Evolutionary conservation across 2,888 invertebrate species (phyloP).

Genomic region (Tetranychus truncatus): DNA sequence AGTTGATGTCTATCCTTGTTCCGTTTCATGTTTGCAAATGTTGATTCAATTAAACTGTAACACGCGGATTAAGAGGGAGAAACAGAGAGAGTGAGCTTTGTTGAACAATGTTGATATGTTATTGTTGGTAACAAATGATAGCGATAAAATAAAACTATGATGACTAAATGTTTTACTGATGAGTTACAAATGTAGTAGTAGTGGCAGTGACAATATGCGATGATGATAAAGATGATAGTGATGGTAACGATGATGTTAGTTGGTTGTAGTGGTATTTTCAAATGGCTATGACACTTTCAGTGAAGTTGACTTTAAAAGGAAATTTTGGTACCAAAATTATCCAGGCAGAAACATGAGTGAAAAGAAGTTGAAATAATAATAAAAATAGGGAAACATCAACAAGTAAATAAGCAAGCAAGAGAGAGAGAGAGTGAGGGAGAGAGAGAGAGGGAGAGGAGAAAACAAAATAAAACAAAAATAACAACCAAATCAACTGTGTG

Average conservation of each 20-base stretch:
- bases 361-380: conserved; percentile 7
- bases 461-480: background rate
- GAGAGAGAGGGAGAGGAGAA: background rate
- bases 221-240: background rate
- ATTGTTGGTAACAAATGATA: background rate
- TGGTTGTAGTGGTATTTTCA: background rate
- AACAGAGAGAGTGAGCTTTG: conserved; percentile 14
- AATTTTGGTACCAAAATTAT: background rate
- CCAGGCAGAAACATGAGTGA: background rate
- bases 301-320: background rate
- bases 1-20: conserved; percentile 21
- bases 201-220: background rate
- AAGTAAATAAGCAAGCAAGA: background rate
- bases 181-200: background rate
- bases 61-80: conserved; percentile 2
- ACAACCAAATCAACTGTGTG: background rate
- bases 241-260: background rate
- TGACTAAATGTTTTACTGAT: background rate
- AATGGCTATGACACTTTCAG: background rate
- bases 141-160: background rate
- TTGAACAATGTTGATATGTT: background rate
- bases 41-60: background rate
- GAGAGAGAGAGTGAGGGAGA: background rate
- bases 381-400: background rate
- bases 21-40: conserved; percentile 20